A percentile compares a stretch with the other conserved stretches of the same genome.
These are phyloP conservation scores for Micromys minutus DNA, from an alignment of 2,113 vertebrate genomes.

Conservation along the genomic window DNA sequence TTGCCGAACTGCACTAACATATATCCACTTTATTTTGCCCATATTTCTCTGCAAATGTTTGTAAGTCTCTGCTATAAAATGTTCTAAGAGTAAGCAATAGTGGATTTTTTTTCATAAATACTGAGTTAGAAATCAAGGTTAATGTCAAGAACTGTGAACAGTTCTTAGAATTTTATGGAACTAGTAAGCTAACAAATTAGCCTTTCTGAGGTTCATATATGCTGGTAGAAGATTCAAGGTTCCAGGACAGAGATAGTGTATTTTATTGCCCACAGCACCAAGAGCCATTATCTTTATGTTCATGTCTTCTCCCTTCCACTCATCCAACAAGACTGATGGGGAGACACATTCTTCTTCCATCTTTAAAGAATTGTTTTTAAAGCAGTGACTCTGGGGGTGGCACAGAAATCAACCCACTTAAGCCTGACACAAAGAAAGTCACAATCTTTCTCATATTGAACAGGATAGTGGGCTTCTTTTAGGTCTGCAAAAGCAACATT, in stretches of 20 bases:
- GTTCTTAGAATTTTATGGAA: slow-evolving; percentile 10
- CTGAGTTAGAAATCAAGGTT: slow-evolving; percentile 1
- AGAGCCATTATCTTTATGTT: background rate
- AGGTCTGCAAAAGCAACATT: background rate
- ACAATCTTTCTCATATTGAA: background rate
- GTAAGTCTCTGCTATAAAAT: slow-evolving; percentile 9
- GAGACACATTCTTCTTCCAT: background rate
- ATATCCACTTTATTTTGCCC: slow-evolving; percentile 4
- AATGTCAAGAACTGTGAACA: background rate
- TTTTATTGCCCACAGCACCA: background rate
- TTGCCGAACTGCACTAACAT: background rate
- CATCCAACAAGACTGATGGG: background rate
- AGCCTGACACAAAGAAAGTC: background rate
- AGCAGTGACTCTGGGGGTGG: fast-evolving
- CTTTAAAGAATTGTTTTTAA: background rate
- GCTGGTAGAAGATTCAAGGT: background rate
- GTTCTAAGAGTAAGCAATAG: background rate
- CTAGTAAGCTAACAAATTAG: background rate
- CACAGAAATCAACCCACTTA: background rate
- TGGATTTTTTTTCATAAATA: slow-evolving; percentile 37
- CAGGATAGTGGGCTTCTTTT: background rate
- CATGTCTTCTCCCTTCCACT: background rate
- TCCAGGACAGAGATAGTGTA: background rate
- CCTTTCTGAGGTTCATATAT: background rate
- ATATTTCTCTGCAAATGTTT: slow-evolving; percentile 43